Evolutionary conservation across 2,797 vertebrate genomes (phyloP).

Genomic region (Falco columbarius): DNA sequence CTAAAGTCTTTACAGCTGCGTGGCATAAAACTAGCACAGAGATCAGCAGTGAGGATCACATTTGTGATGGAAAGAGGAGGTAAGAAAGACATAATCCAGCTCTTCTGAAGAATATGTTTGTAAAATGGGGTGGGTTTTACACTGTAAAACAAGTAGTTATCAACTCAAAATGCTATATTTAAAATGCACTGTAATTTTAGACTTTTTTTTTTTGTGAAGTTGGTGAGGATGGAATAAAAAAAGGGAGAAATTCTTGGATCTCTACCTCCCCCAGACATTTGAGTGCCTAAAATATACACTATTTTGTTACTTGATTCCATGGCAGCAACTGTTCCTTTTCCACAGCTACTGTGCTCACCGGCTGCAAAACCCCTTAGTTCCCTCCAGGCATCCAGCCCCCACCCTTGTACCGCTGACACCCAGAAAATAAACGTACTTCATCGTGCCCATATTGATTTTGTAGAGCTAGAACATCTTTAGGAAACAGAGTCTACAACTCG

Average conservation of each 20-base stretch:
- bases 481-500: not conserved
- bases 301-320: not conserved
- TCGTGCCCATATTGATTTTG: not conserved
- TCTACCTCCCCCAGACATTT: not conserved
- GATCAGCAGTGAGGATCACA: not conserved
- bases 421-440: conserved; percentile 22
- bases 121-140: not conserved
- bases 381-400: not conserved
- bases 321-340: not conserved
- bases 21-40: not conserved
- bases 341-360: not conserved
- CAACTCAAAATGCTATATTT: not conserved
- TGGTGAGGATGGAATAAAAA: not conserved
- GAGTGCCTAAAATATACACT: not conserved
- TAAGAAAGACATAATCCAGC: not conserved
- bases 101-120: not conserved
- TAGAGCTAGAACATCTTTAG: not conserved
- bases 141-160: not conserved
- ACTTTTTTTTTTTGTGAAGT: not conserved
- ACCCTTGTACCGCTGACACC: not conserved
- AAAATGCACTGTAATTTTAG: conserved; percentile 10
- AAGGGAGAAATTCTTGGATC: conserved; percentile 5
- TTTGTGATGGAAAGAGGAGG: not conserved
- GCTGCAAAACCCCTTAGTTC: not conserved
- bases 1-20: not conserved